phyloP scores from a whole-genome alignment of 1,140 invertebrate genomes.

The Kradibia gibbosae region DNA sequence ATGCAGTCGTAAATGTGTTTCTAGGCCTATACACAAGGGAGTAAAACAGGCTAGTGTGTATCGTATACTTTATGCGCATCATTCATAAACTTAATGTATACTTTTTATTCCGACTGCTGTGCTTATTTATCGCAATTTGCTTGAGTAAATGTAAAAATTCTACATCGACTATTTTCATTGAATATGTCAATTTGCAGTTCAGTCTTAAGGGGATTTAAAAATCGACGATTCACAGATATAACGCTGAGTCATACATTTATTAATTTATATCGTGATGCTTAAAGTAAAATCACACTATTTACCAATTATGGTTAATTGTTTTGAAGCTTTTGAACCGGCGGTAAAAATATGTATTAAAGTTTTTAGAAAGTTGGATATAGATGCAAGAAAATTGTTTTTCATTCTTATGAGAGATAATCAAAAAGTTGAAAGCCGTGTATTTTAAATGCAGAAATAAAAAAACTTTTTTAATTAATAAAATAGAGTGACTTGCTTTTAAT shows the following conservation, averaged over 20 bases:
- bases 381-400: neutral
- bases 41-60: neutral
- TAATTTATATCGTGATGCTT: neutral
- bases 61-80: neutral
- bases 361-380: neutral
- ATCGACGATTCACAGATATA: neutral
- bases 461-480: neutral
- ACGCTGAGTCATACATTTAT: neutral
- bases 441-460: neutral
- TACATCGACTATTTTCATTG: neutral
- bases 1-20: no score
- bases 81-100: conserved; percentile 35
- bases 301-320: neutral
- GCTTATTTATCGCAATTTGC: conserved; percentile 41
- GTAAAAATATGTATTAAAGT: neutral
- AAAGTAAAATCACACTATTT: neutral
- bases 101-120: conserved; percentile 20
- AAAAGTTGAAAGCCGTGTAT: neutral
- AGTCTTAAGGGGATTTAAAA: neutral
- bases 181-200: neutral
- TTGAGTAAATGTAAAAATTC: neutral
- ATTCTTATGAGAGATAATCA: neutral
- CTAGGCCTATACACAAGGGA: no score
- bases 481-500: neutral
- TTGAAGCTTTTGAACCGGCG: neutral